phyloP scores from a whole-genome alignment of 2,113 vertebrate genomes.

The Dromaius novaehollandiae region DNA sequence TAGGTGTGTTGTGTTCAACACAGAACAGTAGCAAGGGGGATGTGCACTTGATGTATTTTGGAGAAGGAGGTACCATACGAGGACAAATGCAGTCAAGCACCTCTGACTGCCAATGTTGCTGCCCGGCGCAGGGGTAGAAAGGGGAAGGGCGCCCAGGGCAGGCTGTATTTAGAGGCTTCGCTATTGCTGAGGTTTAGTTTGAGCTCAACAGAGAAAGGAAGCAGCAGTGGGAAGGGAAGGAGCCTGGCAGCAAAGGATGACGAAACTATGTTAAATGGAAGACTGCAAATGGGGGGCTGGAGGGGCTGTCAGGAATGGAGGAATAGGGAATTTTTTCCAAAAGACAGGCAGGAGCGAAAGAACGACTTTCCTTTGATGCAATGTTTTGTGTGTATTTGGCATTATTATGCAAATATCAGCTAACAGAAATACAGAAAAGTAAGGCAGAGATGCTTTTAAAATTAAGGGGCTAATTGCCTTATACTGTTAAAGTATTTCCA shows the following conservation, averaged over 20 bases:
- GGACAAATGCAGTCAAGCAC: not conserved
- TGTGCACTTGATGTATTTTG: accelerated
- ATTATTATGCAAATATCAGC: slow-evolving; percentile 49
- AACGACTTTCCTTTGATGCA: slow-evolving; percentile 1
- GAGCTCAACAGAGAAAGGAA: not conserved
- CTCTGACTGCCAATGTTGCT: not conserved
- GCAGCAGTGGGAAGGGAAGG: not conserved
- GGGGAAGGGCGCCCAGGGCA: not conserved
- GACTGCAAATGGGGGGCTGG: not conserved
- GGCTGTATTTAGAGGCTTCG: not conserved
- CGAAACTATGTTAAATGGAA: not conserved
- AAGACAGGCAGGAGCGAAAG: not conserved
- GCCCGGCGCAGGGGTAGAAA: not conserved
- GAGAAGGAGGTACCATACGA: not conserved
- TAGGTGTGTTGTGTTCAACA: accelerated
- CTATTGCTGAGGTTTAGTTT: not conserved
- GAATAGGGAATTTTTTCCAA: slow-evolving; percentile 3
- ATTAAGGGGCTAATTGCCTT: not conserved
- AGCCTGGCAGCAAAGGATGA: not conserved
- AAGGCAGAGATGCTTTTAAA: slow-evolving; percentile 9
- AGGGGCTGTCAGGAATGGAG: not conserved
- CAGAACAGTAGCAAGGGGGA: not conserved
- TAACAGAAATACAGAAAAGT: not conserved
- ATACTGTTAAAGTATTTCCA: not conserved
- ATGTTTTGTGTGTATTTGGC: slow-evolving; percentile 22